Conservation (phyloP, 2,888 invertebrate species). For the Operophtera brumata region DNA sequence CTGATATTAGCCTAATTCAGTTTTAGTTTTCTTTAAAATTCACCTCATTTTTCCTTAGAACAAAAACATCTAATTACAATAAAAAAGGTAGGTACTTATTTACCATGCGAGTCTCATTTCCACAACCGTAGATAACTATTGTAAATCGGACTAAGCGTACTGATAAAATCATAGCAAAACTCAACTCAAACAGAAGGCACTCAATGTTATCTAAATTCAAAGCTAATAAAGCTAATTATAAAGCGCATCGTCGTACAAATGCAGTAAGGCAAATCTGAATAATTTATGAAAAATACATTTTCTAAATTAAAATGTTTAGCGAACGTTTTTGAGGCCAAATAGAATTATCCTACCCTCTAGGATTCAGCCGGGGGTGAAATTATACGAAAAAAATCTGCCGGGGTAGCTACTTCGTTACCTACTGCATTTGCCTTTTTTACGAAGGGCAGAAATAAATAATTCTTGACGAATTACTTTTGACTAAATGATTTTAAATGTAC, state of each 20-base stretch:
- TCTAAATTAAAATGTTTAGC: slow-evolving; percentile 35
- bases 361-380: slow-evolving; percentile 54
- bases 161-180: too few relatives aligned
- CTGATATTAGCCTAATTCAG: too few relatives aligned
- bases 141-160: too few relatives aligned
- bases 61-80: too few relatives aligned
- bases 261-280: slow-evolving; percentile 24
- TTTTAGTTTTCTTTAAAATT: too few relatives aligned
- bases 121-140: too few relatives aligned
- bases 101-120: too few relatives aligned
- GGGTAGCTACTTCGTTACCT: too few relatives aligned
- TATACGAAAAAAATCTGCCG: slow-evolving; percentile 51
- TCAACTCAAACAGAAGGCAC: too few relatives aligned
- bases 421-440: slow-evolving; percentile 25
- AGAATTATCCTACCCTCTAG: slow-evolving; percentile 52
- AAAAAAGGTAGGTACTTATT: too few relatives aligned
- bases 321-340: slow-evolving; percentile 42
- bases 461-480: background rate
- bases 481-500: too few relatives aligned
- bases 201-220: background rate
- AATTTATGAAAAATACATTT: slow-evolving; percentile 27
- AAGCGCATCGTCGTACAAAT: slow-evolving; percentile 5
- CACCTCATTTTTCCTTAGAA: too few relatives aligned
- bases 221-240: background rate
- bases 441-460: background rate